A percentile compares a stretch with the other conserved stretches of the same genome.
These are phyloP conservation scores for Augochlora pura DNA, from an alignment of 1,140 invertebrate species.

Conservation along the genomic window DNA sequence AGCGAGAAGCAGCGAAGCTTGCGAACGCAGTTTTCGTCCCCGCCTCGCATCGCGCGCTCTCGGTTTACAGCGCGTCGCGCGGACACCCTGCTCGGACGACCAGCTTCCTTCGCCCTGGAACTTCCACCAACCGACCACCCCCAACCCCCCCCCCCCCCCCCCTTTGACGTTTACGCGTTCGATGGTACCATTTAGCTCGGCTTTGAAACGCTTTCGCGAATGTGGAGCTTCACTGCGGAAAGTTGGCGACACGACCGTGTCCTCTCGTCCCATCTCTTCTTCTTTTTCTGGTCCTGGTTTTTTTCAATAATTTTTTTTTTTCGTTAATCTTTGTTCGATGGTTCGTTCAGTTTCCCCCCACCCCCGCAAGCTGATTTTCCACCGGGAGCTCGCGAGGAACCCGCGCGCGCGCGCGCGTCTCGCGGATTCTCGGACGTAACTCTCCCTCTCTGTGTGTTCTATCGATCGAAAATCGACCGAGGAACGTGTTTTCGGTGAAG, in stretches of 20 bases:
- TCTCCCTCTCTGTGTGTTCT: neutral
- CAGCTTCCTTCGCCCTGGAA: neutral
- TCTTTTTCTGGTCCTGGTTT: neutral
- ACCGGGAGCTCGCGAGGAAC: neutral
- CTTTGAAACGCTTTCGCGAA: conserved; percentile 54
- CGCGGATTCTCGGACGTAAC: neutral
- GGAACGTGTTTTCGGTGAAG: neutral
- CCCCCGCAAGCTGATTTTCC: conserved; percentile 1
- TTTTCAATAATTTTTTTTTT: neutral
- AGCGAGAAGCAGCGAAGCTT: too few species aligned
- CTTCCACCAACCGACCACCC: too few species aligned
- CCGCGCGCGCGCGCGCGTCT: too few species aligned
- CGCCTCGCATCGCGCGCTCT: too few species aligned
- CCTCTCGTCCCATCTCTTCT: neutral
- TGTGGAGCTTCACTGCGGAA: conserved; percentile 43
- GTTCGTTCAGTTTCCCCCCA: neutral
- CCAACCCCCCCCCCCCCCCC: too few species aligned
- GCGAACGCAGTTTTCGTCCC: too few species aligned
- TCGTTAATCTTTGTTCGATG: neutral
- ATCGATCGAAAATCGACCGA: neutral
- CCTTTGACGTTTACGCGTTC: conserved; percentile 43
- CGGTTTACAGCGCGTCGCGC: too few species aligned
- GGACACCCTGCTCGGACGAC: too few species aligned
- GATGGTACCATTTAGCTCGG: conserved; percentile 44
- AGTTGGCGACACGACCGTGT: conserved; percentile 48